Evolutionary conservation across 2,797 vertebrate genomes (phyloP).

Genomic region (Phrynocephalus forsythii): DNA sequence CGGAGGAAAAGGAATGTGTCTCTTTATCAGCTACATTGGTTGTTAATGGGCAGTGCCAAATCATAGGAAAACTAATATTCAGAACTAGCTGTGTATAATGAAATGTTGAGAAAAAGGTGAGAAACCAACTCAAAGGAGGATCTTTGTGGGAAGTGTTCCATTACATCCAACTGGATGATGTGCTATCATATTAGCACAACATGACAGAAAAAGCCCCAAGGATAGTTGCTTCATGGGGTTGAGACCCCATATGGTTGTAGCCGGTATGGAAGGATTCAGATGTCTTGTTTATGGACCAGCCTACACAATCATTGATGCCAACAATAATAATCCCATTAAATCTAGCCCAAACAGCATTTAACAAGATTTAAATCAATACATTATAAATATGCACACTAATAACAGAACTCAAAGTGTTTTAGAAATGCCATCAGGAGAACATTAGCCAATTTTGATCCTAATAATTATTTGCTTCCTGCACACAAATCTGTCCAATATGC

Average conservation of each 20-base stretch:
- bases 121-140: constrained; percentile 1
- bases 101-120: not conserved
- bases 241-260: constrained; percentile 56
- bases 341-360: constrained; percentile 73
- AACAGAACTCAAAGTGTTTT: constrained; percentile 76
- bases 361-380: constrained; percentile 75
- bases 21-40: not conserved
- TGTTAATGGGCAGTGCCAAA: not conserved
- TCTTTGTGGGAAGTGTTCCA: constrained; percentile 1
- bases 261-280: constrained; percentile 65
- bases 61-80: not conserved
- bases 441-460: constrained; percentile 76
- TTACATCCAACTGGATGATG: constrained; percentile 46
- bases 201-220: constrained; percentile 42
- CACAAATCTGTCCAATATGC: constrained; percentile 78
- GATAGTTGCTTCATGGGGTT: constrained; percentile 44
- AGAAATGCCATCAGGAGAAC: constrained; percentile 72
- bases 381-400: constrained; percentile 74
- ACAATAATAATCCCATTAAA: constrained; percentile 75
- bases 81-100: not conserved
- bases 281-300: constrained; percentile 70
- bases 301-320: constrained; percentile 70
- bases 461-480: constrained; percentile 77
- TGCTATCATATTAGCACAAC: constrained; percentile 45
- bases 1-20: not conserved